Evolutionary conservation across 2,113 vertebrate genomes (phyloP), one percentile per base, ranked within the genome.

Genomic region (Saguinus imperator): DNA sequence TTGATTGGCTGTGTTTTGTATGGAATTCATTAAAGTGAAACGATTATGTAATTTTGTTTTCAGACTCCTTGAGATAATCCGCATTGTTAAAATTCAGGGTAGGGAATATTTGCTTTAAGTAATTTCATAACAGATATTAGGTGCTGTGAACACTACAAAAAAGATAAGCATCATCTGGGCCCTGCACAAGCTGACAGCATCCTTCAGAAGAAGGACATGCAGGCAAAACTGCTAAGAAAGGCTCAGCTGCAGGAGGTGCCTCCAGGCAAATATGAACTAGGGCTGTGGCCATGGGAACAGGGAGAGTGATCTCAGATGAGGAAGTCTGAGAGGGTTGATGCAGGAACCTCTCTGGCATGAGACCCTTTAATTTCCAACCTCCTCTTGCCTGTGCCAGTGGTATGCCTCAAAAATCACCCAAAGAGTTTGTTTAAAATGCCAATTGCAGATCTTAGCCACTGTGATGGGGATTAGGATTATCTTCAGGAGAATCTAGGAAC

Each of bases 1-100:
- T 96, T 93, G 35, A 76, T 84, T 93, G 89, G 82, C 73, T 82
- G 8, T 94, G 48, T 73, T 93, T 91, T 92, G 35, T 91, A 84
- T 94, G 92, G 96, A 87, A 93, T 89, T 97, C 57, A 93, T 95
- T 94, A 97, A 73, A 66, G 37, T 35, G 18, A 87, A 96, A 55
- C 37, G 81, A 94, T 83, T 92, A 45, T 27, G 32, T 87, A 89
- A 94, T 87, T 96, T 95, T 52, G 27, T 80, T 84, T 97, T 87
- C 37, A 72, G 75, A 94, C 57, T 52, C 66, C 89, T 95, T 75
- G 48, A 89, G 55, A 72, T 93, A 83, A 81, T 9, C 68, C 14
- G 75, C 81, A 57, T 72, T 80, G 40, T 77, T 68, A 37, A 79
- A 89, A 91, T 61, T 84, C 93, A 87, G 86, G 50, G 64, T n/a